Base-by-base conservation (phyloP, 2,797 vertebrate species). In the Danio kyathit region DNA sequence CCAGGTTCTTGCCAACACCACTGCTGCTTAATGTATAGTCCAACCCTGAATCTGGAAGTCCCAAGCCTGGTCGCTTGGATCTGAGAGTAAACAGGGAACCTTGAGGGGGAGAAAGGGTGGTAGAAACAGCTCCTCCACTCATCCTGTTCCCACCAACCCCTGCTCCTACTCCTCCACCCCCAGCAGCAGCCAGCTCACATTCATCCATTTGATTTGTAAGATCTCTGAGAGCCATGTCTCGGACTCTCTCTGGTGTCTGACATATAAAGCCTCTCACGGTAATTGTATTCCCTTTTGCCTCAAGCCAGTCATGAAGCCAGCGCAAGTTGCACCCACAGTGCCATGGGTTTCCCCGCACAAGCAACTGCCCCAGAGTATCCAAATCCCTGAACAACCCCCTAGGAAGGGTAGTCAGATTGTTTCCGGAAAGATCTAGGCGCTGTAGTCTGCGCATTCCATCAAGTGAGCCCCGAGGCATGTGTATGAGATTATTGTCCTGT, bases 261-360 rank as follows among this genome's bases (percentile, higher is more conserved):
- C 97, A 99, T 88, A 94, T 95, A 49, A 99, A 89, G 5, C 97
- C 97, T 10, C 96, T 92, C 13, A 98, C 97, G 0, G 95, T 97
- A 85, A 97, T 95, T 69, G 94, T 89, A 2, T 95, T 43, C 86
- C 96, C 79, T 1, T 96, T 92, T 0, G 94, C 94, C 49, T 91
- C 94, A 51, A 98, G 91, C 97, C 97, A 99, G 88, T 97, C 97
- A 72, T 96, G 89, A 14, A 98, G 90, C 97, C 97, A 99, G 12
- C 96, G 94, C 84, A 99, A 89, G 89, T 95, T 96, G 5, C 97
- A 99, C 52, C 96, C 96, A 29, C 97, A 99, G 87, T 96, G 95
- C 97, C 97, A 99, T 2, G 97, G 97, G 90, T 99, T 99, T 75
- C 97, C 97, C 0, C 97, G 88, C 52, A 97, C 92, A 41, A 97